Base-by-base conservation (phyloP, 2,888 invertebrate species). In the Tiliacea citrago region DNA sequence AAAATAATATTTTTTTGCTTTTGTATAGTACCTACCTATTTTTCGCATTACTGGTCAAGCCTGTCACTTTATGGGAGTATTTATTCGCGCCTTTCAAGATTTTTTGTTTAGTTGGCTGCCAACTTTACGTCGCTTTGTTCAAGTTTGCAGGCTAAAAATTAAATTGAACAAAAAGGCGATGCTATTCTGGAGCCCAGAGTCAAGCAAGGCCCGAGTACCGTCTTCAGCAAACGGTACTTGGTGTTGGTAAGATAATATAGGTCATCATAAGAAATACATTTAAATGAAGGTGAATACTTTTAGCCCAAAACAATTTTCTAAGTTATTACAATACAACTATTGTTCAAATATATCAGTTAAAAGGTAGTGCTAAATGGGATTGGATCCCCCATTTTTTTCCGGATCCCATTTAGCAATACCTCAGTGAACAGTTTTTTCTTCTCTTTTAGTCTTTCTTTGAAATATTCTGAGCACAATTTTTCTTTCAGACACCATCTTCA, bases 1-100 rank as follows among this genome's bases (percentile, higher is more conserved):
- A 83, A 88, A 87, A 87, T 76, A 83, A n/a, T 18, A 49, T 67
- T 66, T 68, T 78, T 70, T 83, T 75, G 49, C 69, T 81, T 61
- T 85, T 75, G 63, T 68, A 35, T 68, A 45, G 29, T 55, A 62
- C 66, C 69, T 84, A 66, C 65, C 58, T 74, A 73, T 70, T 73
- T 81, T 83, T 77, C 72, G 68, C 58, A 61, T 83, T 69, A 79
- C 77, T 39, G 76, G 65, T 57, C 55, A 55, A 62, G 74, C 73
- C 77, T 67, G 83, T 83, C 83, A 76, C 77, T 86, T 73, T 12
- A 66, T 18, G 47, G 68, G 57, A 66, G 66, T 81, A 84, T 86
- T 69, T 81, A 85, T 73, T 68, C 5, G 47, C 12, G 57, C 24
- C n/a, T 49, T 69, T 67, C 42, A 68, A 74, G 51, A 57, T 65